Percentiles rank a stretch among this genome's conserved stretches.
Evolutionary conservation across 2,888 invertebrate genomes (phyloP).

Genomic region (Geotrupes spiniger): DNA sequence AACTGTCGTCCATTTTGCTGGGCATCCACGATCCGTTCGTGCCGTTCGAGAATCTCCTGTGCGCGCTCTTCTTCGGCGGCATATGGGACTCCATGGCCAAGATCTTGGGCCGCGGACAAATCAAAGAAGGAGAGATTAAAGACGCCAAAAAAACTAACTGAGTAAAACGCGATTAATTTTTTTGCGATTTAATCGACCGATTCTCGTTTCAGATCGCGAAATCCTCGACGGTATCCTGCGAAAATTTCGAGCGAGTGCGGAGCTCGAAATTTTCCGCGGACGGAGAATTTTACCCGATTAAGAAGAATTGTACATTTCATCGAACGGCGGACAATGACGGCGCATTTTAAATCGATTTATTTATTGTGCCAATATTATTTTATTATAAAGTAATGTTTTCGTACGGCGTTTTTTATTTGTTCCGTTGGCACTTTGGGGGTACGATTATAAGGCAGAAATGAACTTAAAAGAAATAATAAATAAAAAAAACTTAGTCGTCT

Average conservation of each 20-base stretch:
- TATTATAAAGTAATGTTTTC: slow-evolving; percentile 6
- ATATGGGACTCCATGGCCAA: slow-evolving; percentile 96
- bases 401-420: too few relatives aligned
- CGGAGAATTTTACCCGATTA: neutral
- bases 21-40: slow-evolving; percentile 99
- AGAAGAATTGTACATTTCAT: slow-evolving; percentile 17
- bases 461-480: too few relatives aligned
- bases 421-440: too few relatives aligned
- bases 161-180: slow-evolving; percentile 32
- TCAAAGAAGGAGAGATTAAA: slow-evolving; percentile 73
- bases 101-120: slow-evolving; percentile 78
- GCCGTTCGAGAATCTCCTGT: slow-evolving; percentile 97
- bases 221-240: neutral
- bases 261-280: slow-evolving; percentile 12
- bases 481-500: slow-evolving; percentile 50
- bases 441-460: too few relatives aligned
- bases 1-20: slow-evolving; percentile 90
- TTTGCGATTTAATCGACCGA: too few relatives aligned
- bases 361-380: slow-evolving; percentile 13
- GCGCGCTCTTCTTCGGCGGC: slow-evolving; percentile 95
- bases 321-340: neutral
- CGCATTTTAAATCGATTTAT: neutral
- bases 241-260: slow-evolving; percentile 19
- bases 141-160: slow-evolving; percentile 82
- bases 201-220: neutral